phyloP scores from a whole-genome alignment of 2,888 invertebrate species.

The Frankliniella intonsa region DNA sequence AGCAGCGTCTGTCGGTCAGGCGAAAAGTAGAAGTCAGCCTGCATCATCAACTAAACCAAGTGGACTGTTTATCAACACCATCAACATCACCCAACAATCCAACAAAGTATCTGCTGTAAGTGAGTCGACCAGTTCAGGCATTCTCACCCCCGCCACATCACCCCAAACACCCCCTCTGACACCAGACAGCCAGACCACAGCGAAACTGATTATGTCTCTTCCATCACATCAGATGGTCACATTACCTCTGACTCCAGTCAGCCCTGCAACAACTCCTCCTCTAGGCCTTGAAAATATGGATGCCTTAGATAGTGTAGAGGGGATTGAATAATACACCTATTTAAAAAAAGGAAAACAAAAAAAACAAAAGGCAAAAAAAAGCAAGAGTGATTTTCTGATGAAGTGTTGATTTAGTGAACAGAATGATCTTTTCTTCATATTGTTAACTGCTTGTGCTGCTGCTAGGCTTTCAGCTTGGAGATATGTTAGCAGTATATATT shows the following conservation, averaged over 20 bases:
- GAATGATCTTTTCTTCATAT: too few species aligned
- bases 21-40: background rate
- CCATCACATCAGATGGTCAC: background rate
- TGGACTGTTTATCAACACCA: conserved; percentile 1
- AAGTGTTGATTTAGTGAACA: too few species aligned
- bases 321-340: background rate
- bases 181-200: background rate
- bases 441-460: too few species aligned
- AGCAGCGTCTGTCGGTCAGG: background rate
- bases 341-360: too few species aligned
- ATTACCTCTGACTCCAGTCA: background rate
- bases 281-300: background rate
- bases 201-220: background rate
- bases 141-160: conserved; percentile 38
- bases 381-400: too few species aligned
- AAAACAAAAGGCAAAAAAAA: too few species aligned
- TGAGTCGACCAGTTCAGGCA: conserved; percentile 30
- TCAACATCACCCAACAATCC: background rate
- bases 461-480: too few species aligned
- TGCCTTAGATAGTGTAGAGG: background rate
- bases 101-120: background rate
- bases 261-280: background rate
- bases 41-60: conserved; percentile 9
- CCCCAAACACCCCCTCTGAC: conserved; percentile 33
- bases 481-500: too few species aligned